Conservation (phyloP, 2,113 vertebrate species). For the Tachysurus vachellii region DNA sequence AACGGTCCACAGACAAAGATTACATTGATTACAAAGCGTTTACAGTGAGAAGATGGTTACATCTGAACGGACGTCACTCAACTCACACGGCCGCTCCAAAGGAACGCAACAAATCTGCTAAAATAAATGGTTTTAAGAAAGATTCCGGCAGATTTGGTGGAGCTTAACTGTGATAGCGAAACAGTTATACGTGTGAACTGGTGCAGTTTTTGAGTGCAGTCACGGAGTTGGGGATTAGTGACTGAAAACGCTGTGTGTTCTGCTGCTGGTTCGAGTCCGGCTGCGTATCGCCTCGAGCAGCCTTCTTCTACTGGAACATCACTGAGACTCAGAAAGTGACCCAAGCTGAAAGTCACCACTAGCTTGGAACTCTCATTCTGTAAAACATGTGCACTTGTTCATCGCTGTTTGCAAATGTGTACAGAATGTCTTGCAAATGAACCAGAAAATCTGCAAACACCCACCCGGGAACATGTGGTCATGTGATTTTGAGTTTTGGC, state of each 20-base stretch:
- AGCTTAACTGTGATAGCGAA: not conserved
- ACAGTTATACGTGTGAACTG: not conserved
- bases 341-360: conserved; percentile 44
- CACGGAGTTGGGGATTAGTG: conserved; percentile 2
- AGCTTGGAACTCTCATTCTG: not conserved
- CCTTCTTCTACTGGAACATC: conserved; percentile 49
- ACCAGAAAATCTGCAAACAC: conserved; percentile 2
- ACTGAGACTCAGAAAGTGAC: conserved; percentile 63
- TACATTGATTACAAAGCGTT: conserved; percentile 40
- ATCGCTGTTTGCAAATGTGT: not conserved
- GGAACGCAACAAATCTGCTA: not conserved
- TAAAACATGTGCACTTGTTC: not conserved
- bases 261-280: conserved; percentile 46
- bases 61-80: conserved; percentile 20
- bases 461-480: not conserved
- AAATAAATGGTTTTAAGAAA: not conserved
- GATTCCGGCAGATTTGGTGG: not conserved
- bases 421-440: not conserved
- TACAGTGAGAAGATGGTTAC: conserved; percentile 13
- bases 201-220: not conserved
- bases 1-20: conserved; percentile 32
- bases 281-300: conserved; percentile 57
- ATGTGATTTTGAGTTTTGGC: not conserved
- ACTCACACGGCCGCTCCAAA: not conserved
- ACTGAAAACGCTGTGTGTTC: conserved; percentile 12